Conservation (phyloP, 2,888 invertebrate genomes). For the Trimorus sp. region DNA sequence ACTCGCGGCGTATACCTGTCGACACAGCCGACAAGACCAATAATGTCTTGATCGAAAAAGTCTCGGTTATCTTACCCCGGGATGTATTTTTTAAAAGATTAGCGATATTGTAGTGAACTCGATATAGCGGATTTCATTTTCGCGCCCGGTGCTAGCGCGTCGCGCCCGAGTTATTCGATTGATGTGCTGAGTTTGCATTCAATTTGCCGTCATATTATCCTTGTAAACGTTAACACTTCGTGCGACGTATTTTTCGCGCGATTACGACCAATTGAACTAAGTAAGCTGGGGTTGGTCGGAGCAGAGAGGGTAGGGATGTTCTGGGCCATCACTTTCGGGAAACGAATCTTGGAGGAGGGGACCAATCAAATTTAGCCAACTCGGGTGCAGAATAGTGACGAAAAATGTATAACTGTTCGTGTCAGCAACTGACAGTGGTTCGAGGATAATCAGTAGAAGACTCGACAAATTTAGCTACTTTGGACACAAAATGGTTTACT, state of each 20-base stretch:
- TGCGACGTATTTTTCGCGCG: background rate
- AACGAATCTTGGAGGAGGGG: background rate
- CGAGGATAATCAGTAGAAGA: too few species aligned
- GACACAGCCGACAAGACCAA: slow-evolving; percentile 58
- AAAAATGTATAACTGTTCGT: too few species aligned
- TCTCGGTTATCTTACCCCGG: slow-evolving; percentile 49
- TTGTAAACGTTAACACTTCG: slow-evolving; percentile 41
- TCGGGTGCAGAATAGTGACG: too few species aligned
- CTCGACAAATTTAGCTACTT: too few species aligned
- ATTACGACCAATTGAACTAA: background rate
- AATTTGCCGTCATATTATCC: slow-evolving; percentile 44
- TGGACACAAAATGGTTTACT: too few species aligned
- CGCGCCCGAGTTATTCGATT: slow-evolving; percentile 36
- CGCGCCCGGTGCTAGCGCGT: slow-evolving; percentile 9
- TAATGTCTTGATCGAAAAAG: slow-evolving; percentile 64
- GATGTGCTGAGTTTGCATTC: slow-evolving; percentile 47
- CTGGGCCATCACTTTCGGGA: background rate
- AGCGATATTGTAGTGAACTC: slow-evolving; percentile 45
- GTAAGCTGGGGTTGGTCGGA: background rate
- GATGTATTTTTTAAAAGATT: slow-evolving; percentile 60
- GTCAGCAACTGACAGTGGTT: too few species aligned
- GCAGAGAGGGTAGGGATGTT: background rate
- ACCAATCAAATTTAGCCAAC: too few species aligned
- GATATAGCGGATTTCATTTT: slow-evolving; percentile 39
- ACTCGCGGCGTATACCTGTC: slow-evolving; percentile 58